These are phyloP conservation scores for Epirrhoe tristata DNA, from an alignment of 2,888 invertebrate species.

Conservation along the genomic window DNA sequence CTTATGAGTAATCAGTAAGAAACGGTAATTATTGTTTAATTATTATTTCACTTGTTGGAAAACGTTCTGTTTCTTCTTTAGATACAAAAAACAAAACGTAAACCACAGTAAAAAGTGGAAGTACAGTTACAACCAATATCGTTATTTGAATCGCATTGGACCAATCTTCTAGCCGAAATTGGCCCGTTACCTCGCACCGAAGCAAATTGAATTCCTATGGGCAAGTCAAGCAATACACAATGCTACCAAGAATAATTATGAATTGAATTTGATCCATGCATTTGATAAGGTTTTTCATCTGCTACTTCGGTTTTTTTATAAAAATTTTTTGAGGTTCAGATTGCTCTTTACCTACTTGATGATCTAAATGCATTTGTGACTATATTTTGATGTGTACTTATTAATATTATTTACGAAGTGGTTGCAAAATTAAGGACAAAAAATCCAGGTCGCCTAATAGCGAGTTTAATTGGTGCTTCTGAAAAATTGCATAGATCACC, in stretches of 20 bases:
- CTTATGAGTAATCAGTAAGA: no score
- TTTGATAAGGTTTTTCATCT: not conserved
- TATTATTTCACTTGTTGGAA: no score
- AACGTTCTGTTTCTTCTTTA: no score
- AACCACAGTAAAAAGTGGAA: slow-evolving; percentile 4
- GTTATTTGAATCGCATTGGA: slow-evolving; percentile 6
- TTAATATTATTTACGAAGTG: no score
- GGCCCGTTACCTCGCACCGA: slow-evolving; percentile 19
- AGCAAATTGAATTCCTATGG: slow-evolving; percentile 19
- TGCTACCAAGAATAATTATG: not conserved
- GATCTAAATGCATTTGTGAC: no score
- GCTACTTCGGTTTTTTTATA: no score
- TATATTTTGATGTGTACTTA: no score
- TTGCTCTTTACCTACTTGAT: not conserved
- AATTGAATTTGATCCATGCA: not conserved
- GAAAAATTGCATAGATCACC: no score
- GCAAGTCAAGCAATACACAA: not conserved
- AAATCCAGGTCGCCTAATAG: no score
- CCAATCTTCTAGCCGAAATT: slow-evolving; percentile 20
- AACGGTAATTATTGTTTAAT: no score
- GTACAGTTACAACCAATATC: slow-evolving; percentile 9
- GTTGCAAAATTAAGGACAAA: no score
- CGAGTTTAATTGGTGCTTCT: not conserved
- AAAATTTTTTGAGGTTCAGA: not conserved
- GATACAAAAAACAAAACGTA: not conserved